These are phyloP conservation scores for Diadegma fenestrale DNA, from an alignment of 2,888 invertebrate species.

Conservation along the genomic window DNA sequence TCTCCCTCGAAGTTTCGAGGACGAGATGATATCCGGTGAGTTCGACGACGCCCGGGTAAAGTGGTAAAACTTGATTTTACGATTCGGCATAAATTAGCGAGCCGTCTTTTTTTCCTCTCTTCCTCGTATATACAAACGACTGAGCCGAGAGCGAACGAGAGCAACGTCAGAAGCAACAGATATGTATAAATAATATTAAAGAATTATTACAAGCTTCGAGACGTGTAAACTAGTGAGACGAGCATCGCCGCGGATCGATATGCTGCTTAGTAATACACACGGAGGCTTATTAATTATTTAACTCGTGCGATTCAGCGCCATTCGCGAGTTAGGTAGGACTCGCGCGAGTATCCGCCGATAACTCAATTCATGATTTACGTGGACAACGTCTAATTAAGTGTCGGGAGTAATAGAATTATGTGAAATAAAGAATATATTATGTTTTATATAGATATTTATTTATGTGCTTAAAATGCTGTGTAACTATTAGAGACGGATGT, in stretches of 20 bases:
- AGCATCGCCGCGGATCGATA: slow-evolving; percentile 28
- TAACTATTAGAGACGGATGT: slow-evolving; percentile 50
- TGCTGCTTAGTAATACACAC: slow-evolving; percentile 43
- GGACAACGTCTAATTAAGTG: slow-evolving; percentile 68
- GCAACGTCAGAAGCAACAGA: slow-evolving; percentile 9
- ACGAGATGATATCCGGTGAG: slow-evolving; percentile 64
- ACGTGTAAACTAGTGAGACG: slow-evolving; percentile 41
- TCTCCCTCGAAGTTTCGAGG: slow-evolving; percentile 57
- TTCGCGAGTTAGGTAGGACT: slow-evolving; percentile 14
- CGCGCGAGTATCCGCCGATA: slow-evolving; percentile 58
- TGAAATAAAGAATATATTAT: slow-evolving; percentile 61
- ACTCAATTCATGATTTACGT: slow-evolving; percentile 67
- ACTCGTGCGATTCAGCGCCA: slow-evolving; percentile 62
- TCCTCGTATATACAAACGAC: not conserved
- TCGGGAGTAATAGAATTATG: slow-evolving; percentile 65
- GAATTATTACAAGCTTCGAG: slow-evolving; percentile 55
- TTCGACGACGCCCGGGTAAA: slow-evolving; percentile 72
- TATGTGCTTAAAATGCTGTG: slow-evolving; percentile 3
- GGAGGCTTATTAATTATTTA: slow-evolving; percentile 76
- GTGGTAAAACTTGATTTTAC: slow-evolving; percentile 80
- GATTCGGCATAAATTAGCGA: slow-evolving; percentile 78
- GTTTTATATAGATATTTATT: slow-evolving; percentile 22
- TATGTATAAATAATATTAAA: slow-evolving; percentile 25
- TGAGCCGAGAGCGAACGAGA: slow-evolving; percentile 56
- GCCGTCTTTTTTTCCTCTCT: slow-evolving; percentile 8